Evolutionary conservation across 2,888 invertebrate species (phyloP), one percentile per base, ranked within the genome.

Genomic region (Pecten maximus): DNA sequence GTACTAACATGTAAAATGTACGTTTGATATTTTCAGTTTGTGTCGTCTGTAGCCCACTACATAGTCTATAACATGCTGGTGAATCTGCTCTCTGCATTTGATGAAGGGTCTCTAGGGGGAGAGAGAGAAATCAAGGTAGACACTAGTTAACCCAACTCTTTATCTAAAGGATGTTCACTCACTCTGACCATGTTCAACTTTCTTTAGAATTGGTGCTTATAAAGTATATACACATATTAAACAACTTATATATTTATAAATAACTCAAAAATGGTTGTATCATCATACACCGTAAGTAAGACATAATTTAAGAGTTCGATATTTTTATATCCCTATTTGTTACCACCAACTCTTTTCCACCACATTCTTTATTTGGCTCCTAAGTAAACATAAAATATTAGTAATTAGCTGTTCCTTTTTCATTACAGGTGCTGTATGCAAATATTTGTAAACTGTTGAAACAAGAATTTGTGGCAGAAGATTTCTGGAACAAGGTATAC

Each of bases 401-500:
- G 48, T 48, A 10, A 48, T 48, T 8, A 19, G 19, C 10, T 19
- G 2, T 50, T 44, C 40, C 74, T 90, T 90, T 89, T 87, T 87
- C 28, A 28, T 93, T 95, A 4, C 94, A 96, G 96, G 93, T 94
- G 12, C 90, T 97, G 44, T 95, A 95, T 93, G 93, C 93, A 19
- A 93, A 96, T 54, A 94, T 95, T 40, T 93, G 93, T 39, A 94
- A 94, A 87, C 89, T 96, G 74, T 91, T 96, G 87, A 94, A 94
- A 88, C 94, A 95, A 91, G 94, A 95, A 28, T 94, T 93, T 40
- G 94, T 96, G 89, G 95, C 96, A 4, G 94, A 95, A 60, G 95
- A 96, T 90, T 94, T 96, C 40, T 96, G 96, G 96, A 93, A 94
- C 28, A 95, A 95, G 94, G 96, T 96, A 91, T 35, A 74, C 74